phyloP scores from a whole-genome alignment of 2,113 vertebrate species.

The Sphaerodactylus townsendi region DNA sequence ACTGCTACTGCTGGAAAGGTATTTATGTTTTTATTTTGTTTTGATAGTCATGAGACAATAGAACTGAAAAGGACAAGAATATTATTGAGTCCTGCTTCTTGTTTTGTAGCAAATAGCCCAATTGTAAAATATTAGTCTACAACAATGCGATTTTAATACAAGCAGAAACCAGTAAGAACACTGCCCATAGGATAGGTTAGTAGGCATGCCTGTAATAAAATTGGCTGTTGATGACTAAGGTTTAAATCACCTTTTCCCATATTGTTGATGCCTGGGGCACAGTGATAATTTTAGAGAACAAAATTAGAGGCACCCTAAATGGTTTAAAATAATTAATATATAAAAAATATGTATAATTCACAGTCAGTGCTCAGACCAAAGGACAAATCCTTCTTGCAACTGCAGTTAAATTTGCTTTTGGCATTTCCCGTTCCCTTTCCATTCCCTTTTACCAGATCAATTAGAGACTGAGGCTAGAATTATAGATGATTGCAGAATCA shows the following conservation, averaged over 20 bases:
- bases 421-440: neutral
- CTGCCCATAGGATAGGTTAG: neutral
- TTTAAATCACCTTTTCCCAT: neutral
- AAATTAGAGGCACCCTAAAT: neutral
- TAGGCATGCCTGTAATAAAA: neutral
- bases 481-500: too few species aligned
- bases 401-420: too few species aligned
- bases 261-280: neutral
- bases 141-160: neutral
- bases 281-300: neutral
- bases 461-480: too few species aligned
- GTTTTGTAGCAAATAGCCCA: neutral
- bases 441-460: neutral
- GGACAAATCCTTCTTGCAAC: neutral
- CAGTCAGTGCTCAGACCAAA: neutral
- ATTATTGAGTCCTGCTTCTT: neutral
- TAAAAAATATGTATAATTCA: too few species aligned
- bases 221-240: neutral
- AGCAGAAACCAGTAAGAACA: neutral
- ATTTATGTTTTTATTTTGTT: too few species aligned
- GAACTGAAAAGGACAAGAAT: neutral
- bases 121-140: neutral
- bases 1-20: neutral
- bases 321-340: too few species aligned
- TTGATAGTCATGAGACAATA: neutral